phyloP scores from a whole-genome alignment of 2,113 vertebrate species.

The Talpa occidentalis region DNA sequence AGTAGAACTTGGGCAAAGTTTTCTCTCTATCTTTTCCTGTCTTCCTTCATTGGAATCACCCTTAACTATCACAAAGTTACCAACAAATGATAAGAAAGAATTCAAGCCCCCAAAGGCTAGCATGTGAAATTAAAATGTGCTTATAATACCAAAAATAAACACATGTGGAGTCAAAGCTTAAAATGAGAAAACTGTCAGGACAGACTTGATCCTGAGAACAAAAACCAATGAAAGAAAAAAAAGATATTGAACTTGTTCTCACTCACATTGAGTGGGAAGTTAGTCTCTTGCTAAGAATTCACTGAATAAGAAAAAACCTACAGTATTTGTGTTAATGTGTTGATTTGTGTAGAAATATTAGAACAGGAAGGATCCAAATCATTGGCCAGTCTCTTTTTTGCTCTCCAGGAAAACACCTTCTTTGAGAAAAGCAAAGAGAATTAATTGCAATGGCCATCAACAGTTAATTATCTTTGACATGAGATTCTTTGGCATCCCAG shows the following conservation, averaged over 20 bases:
- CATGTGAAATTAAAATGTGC: neutral
- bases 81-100: neutral
- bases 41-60: neutral
- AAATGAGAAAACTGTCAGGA: neutral
- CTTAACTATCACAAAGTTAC: slow-evolving; percentile 2
- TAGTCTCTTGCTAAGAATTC: slow-evolving; percentile 39
- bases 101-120: neutral
- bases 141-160: slow-evolving; percentile 15
- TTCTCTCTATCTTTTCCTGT: neutral
- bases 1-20: slow-evolving; percentile 57
- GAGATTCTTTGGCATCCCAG: neutral
- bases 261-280: neutral
- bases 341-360: neutral
- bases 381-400: neutral
- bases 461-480: neutral
- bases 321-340: neutral
- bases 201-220: neutral
- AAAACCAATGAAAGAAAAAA: neutral
- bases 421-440: slow-evolving; percentile 20
- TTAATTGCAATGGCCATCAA: neutral
- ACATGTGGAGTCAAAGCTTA: neutral
- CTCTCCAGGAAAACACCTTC: neutral
- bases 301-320: neutral
- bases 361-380: neutral
- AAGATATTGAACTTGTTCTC: neutral